Evolutionary conservation across 1,140 invertebrate species (phyloP).

Genomic region (Caenorhabditis inopinata): DNA sequence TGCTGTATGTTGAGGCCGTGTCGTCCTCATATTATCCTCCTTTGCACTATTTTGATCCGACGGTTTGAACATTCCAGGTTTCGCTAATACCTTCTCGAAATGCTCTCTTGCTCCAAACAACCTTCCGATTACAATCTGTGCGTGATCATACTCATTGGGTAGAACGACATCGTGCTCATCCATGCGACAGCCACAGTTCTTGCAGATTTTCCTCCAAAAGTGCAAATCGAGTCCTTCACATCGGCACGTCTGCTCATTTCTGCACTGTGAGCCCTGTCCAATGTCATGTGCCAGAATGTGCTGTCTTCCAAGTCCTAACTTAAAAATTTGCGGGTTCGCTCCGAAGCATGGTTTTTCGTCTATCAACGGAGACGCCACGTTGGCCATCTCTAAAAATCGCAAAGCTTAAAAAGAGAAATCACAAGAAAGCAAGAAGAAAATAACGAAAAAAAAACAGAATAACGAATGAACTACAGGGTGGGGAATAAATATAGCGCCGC

Average conservation of each 20-base stretch:
- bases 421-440: too few relatives aligned
- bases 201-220: constrained; percentile 47
- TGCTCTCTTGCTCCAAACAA: constrained; percentile 41
- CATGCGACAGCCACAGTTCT: constrained; percentile 43
- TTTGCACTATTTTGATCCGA: neutral
- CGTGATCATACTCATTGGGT: constrained; percentile 40
- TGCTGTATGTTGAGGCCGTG: constrained; percentile 18
- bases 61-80: constrained; percentile 1
- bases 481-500: too few relatives aligned
- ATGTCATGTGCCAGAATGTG: constrained; percentile 44
- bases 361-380: constrained; percentile 4
- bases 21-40: neutral
- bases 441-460: too few relatives aligned
- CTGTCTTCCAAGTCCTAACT: constrained; percentile 13
- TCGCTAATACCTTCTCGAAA: constrained; percentile 35
- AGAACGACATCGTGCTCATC: constrained; percentile 49
- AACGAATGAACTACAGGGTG: too few relatives aligned
- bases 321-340: constrained; percentile 25
- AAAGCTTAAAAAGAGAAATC: too few relatives aligned
- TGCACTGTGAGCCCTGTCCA: constrained; percentile 39
- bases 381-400: constrained; percentile 2
- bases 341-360: constrained; percentile 33
- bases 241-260: constrained; percentile 15
- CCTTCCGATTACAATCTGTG: constrained; percentile 42
- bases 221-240: constrained; percentile 43